phyloP scores from a whole-genome alignment of 64 coral and sea anemone species.

The Pachyseris speciosa region DNA sequence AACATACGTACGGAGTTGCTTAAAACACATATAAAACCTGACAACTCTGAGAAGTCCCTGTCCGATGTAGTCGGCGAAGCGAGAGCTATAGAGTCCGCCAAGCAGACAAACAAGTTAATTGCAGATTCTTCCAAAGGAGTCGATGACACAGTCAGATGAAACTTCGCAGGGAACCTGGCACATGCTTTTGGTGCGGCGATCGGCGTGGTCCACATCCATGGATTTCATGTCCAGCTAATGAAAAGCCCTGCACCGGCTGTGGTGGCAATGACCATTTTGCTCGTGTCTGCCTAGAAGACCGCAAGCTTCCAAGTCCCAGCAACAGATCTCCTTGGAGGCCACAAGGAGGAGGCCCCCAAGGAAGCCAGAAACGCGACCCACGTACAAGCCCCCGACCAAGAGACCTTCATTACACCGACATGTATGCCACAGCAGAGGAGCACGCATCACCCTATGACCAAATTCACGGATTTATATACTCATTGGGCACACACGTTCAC shows the following conservation, averaged over 20 bases:
- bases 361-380: background rate
- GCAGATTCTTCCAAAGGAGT: conserved; percentile 25
- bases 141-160: conserved; percentile 67
- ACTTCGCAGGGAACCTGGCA: conserved; percentile 64
- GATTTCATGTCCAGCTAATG: conserved; percentile 50
- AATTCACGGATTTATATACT: background rate
- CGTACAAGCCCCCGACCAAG: background rate
- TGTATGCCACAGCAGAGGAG: no score
- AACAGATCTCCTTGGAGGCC: background rate
- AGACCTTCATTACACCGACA: conserved; percentile 34
- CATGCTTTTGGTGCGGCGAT: conserved; percentile 70
- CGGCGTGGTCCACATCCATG: conserved; percentile 46
- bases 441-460: background rate
- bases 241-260: conserved; percentile 30
- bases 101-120: conserved; percentile 10
- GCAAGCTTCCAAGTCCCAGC: background rate
- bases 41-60: background rate
- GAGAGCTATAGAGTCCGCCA: conserved; percentile 7
- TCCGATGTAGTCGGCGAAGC: background rate
- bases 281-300: conserved; percentile 49
- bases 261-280: conserved; percentile 63
- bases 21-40: conserved; percentile 11
- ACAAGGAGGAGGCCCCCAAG: background rate
- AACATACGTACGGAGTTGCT: background rate
- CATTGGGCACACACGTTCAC: conserved; percentile 40